Evolutionary conservation across 1,140 invertebrate genomes (phyloP).

Genomic region (Pararge aegeria): DNA sequence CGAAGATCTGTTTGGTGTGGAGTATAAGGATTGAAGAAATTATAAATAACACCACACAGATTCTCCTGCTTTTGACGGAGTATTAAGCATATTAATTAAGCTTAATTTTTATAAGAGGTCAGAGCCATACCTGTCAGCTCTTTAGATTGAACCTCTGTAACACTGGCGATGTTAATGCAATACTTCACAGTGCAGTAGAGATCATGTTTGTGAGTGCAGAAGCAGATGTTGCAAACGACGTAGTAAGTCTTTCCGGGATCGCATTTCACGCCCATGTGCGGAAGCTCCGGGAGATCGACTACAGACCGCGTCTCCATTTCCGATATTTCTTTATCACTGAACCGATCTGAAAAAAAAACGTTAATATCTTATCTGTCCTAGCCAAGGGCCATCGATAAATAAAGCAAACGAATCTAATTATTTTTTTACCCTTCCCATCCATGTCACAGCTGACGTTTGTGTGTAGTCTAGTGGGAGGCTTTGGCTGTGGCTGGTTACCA

Average conservation of each 20-base stretch:
- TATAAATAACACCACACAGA: too few species aligned
- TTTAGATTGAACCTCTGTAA: conserved; percentile 2
- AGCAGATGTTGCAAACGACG: conserved; percentile 60
- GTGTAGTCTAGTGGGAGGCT: too few species aligned
- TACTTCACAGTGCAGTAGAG: conserved; percentile 29
- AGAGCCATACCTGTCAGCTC: conserved; percentile 21
- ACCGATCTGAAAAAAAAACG: conserved; percentile 11
- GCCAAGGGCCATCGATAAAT: too few species aligned
- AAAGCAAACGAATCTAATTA: too few species aligned
- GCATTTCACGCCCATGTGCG: conserved; percentile 25
- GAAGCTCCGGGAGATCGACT: conserved; percentile 8
- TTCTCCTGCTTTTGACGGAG: too few species aligned
- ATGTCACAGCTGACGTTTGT: too few species aligned
- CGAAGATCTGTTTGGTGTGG: too few species aligned
- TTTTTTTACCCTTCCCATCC: too few species aligned
- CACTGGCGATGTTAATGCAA: conserved; percentile 7
- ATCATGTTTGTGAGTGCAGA: conserved; percentile 36
- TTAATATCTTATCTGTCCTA: too few species aligned
- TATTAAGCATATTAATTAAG: too few species aligned
- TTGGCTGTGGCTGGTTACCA: too few species aligned
- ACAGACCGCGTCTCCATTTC: conserved; percentile 7
- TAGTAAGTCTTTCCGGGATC: conserved; percentile 39
- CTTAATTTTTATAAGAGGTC: not conserved
- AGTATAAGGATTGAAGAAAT: too few species aligned
- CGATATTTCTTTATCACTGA: conserved; percentile 21